phyloP scores from a whole-genome alignment of 2,113 vertebrate genomes.

The Corydoras maculifer region DNA sequence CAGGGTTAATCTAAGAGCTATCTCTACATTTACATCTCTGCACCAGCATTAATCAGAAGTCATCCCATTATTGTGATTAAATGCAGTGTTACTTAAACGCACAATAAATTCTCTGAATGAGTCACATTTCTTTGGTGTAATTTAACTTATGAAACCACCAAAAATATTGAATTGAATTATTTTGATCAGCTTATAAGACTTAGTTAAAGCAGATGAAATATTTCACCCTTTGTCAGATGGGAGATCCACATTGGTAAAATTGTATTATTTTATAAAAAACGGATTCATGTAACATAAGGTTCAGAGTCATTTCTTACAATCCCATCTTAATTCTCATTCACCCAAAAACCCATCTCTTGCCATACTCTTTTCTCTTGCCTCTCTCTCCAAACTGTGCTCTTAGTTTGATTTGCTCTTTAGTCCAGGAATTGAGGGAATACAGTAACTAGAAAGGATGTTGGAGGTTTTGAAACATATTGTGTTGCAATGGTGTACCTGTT shows the following conservation, averaged over 20 bases:
- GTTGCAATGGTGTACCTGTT: constrained; percentile 18
- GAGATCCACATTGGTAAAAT: neutral
- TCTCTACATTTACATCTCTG: neutral
- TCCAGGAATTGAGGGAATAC: neutral
- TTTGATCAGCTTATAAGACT: constrained; percentile 21
- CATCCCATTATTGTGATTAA: constrained; percentile 11
- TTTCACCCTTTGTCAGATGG: constrained; percentile 18
- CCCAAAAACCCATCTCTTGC: no score
- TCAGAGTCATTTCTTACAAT: no score
- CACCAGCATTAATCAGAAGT: neutral
- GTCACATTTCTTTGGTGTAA: constrained; percentile 24
- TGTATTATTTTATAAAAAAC: neutral
- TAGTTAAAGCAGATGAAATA: constrained; percentile 15
- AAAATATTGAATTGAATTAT: constrained; percentile 8
- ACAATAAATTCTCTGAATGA: constrained; percentile 18
- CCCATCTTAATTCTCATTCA: no score
- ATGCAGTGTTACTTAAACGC: neutral
- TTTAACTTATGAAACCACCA: constrained; percentile 9
- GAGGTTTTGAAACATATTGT: neutral
- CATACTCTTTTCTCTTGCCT: neutral
- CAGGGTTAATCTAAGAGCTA: neutral
- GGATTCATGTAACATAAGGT: no score
- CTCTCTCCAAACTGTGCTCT: no score
- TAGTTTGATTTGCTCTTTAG: neutral
- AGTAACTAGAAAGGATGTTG: neutral